Evolutionary conservation across 2,113 vertebrate genomes (phyloP).

Genomic region (Xenopus borealis): DNA sequence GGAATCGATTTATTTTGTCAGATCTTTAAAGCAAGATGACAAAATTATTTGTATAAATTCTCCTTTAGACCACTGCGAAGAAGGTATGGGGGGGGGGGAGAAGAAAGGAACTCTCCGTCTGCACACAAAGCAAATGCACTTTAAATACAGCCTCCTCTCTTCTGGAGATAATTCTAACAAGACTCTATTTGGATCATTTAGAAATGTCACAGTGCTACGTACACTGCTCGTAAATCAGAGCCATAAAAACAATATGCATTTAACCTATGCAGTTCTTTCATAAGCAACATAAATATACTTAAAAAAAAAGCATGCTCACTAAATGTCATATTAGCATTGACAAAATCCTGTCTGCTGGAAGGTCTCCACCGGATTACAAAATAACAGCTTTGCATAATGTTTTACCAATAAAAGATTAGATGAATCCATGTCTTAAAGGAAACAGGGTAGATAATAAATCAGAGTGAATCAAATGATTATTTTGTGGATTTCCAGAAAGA

Average conservation of each 20-base stretch:
- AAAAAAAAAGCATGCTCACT: not conserved
- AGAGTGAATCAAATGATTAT: constrained; percentile 41
- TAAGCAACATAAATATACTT: constrained; percentile 5
- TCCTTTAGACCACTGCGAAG: too few relatives aligned
- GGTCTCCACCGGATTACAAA: constrained; percentile 24
- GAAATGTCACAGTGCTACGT: not conserved
- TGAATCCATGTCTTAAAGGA: constrained; percentile 8
- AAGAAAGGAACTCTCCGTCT: too few relatives aligned
- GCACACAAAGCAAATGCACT: too few relatives aligned
- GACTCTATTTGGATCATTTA: too few relatives aligned
- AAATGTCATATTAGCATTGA: constrained; percentile 32
- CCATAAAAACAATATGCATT: constrained; percentile 1
- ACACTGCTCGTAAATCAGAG: not conserved
- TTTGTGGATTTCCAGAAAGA: constrained; percentile 36
- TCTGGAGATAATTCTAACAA: too few relatives aligned
- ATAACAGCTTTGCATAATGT: constrained; percentile 26
- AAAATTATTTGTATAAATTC: too few relatives aligned
- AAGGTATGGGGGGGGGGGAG: too few relatives aligned
- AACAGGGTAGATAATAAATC: constrained; percentile 19
- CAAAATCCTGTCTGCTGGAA: not conserved
- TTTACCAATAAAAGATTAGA: constrained; percentile 26
- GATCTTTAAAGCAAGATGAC: too few relatives aligned
- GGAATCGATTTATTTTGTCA: too few relatives aligned
- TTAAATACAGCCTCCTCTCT: too few relatives aligned
- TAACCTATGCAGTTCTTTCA: not conserved